Evolutionary conservation across 1,140 invertebrate genomes (phyloP).

Genomic region (Laupala kohalensis): DNA sequence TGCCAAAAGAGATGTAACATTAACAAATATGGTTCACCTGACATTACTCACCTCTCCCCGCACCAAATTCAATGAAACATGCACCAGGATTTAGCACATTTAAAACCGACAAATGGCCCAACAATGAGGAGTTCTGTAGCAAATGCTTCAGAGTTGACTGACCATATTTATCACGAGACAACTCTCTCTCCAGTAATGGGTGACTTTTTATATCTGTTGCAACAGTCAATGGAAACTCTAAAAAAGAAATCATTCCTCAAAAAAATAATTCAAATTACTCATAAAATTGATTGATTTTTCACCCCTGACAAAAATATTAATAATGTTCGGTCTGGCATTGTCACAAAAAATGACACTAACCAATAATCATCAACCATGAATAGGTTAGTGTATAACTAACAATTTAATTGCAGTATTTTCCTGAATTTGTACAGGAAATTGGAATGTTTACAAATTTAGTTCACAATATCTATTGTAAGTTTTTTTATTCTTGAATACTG

Average conservation of each 20-base stretch:
- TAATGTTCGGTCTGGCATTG: too few relatives aligned
- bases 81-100: conserved; percentile 39
- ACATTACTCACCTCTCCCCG: conserved; percentile 84
- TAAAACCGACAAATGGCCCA: conserved; percentile 43
- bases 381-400: too few relatives aligned
- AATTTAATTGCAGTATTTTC: too few relatives aligned
- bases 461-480: too few relatives aligned
- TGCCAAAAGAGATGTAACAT: too few relatives aligned
- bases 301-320: not conserved
- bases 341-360: too few relatives aligned
- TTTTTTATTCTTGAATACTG: too few relatives aligned
- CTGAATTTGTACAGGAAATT: too few relatives aligned
- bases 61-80: conserved; percentile 73
- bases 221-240: not conserved
- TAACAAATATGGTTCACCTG: too few relatives aligned
- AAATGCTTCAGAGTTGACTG: conserved; percentile 51
- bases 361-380: too few relatives aligned
- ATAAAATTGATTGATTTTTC: not conserved
- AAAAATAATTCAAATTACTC: not conserved
- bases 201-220: conserved; percentile 25
- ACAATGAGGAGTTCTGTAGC: conserved; percentile 51
- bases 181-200: conserved; percentile 38
- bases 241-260: not conserved
- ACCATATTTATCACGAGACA: conserved; percentile 45
- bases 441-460: too few relatives aligned